Conservation (phyloP, 2,888 invertebrate species). For the Spodoptera picta region DNA sequence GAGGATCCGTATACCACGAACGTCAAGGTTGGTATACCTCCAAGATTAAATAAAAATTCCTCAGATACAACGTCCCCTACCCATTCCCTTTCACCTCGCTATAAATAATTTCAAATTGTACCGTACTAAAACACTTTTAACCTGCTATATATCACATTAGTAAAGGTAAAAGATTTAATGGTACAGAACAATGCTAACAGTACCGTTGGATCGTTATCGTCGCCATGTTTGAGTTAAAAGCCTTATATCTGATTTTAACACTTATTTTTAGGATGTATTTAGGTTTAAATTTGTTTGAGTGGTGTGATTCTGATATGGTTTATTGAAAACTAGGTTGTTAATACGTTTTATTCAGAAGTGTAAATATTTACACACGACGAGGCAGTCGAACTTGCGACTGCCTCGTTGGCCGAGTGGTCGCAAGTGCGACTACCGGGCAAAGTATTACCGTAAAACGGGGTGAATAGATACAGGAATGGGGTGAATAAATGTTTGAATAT, state of each 20-base stretch:
- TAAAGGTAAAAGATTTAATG: constrained; percentile 60
- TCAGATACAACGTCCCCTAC: constrained; percentile 1
- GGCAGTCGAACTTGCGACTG: too few species aligned
- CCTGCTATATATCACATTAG: constrained; percentile 53
- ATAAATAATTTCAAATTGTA: constrained; percentile 53
- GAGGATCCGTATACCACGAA: too few species aligned
- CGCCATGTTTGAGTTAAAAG: constrained; percentile 23
- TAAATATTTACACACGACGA: too few species aligned
- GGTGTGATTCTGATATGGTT: too few species aligned
- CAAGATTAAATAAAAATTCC: neutral
- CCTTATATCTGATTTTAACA: constrained; percentile 37
- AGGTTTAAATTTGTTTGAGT: neutral
- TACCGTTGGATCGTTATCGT: constrained; percentile 48
- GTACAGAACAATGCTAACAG: constrained; percentile 53
- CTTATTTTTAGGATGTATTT: constrained; percentile 11
- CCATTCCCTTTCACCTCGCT: constrained; percentile 6
- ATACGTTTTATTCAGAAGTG: too few species aligned
- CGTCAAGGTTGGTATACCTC: too few species aligned
- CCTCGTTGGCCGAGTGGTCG: too few species aligned
- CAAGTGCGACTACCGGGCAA: too few species aligned
- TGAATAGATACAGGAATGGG: too few species aligned
- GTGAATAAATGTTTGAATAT: too few species aligned
- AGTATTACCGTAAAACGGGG: too few species aligned
- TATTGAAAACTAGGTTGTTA: too few species aligned
- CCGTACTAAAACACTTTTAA: constrained; percentile 55